Evolutionary conservation across 2,888 invertebrate species (phyloP).

Genomic region (Phaedon cochleariae): DNA sequence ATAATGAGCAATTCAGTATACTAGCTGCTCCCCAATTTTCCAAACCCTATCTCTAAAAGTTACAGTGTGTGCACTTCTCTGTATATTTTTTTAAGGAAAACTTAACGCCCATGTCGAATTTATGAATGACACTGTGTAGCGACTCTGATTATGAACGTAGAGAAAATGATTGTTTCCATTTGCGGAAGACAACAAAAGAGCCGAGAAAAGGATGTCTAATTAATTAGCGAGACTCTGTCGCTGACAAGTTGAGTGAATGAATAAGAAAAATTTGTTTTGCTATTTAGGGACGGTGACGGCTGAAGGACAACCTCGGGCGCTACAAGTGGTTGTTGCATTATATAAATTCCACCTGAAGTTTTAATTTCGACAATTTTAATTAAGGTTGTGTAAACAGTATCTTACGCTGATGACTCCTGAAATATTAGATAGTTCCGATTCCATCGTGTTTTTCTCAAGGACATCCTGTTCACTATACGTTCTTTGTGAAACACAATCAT

Average conservation of each 20-base stretch:
- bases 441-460: no score
- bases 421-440: no score
- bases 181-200: conserved; percentile 28
- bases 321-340: conserved; percentile 20
- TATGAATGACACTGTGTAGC: conserved; percentile 17
- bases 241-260: conserved; percentile 35
- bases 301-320: conserved; percentile 22
- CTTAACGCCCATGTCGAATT: no score
- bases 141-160: conserved; percentile 32
- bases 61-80: no score
- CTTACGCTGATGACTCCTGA: no score
- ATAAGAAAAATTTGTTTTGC: conserved; percentile 33
- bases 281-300: conserved; percentile 29
- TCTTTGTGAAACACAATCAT: no score
- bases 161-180: conserved; percentile 30
- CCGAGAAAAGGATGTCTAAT: conserved; percentile 33
- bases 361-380: background rate
- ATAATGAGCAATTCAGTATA: no score
- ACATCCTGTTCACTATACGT: no score
- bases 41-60: no score
- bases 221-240: conserved; percentile 31
- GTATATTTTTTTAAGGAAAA: no score
- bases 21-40: no score
- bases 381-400: background rate
- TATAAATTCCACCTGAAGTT: conserved; percentile 27